Percentiles rank a stretch among this genome's conserved stretches.
Conservation (phyloP, 2,113 vertebrate genomes). For the Prietella phreatophila region DNA sequence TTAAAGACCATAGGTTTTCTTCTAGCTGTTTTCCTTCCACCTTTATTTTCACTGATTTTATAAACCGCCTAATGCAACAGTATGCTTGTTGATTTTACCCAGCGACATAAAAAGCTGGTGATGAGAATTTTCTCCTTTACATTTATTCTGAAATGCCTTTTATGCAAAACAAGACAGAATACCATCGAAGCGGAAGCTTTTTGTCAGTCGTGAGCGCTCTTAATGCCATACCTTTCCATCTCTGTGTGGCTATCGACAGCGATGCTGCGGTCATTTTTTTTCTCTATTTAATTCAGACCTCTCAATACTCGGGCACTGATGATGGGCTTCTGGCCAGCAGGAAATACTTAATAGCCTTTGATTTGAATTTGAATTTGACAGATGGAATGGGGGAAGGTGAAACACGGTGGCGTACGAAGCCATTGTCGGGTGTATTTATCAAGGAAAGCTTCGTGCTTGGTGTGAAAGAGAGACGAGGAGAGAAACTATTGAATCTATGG, state of each 20-base stretch:
- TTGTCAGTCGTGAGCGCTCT: background rate
- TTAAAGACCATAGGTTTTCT: background rate
- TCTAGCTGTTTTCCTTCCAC: background rate
- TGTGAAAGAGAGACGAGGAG: background rate
- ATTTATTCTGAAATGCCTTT: background rate
- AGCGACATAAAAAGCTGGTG: background rate
- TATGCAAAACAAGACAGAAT: background rate
- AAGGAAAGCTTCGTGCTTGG: background rate
- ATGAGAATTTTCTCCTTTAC: background rate
- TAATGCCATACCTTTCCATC: background rate
- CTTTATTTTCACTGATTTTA: background rate
- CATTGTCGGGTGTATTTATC: conserved; percentile 12
- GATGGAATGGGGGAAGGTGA: conserved; percentile 10
- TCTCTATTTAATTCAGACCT: background rate
- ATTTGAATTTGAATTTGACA: conserved; percentile 26
- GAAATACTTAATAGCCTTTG: conserved; percentile 3
- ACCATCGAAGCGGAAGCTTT: background rate
- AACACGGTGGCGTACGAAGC: background rate
- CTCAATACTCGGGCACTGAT: background rate
- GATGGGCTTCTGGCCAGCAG: background rate
- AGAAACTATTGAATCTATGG: background rate
- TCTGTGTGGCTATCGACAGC: background rate
- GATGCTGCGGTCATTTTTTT: background rate
- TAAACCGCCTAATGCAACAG: background rate
- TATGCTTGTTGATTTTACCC: background rate